Percentiles rank a stretch among this genome's conserved stretches.
Evolutionary conservation across 2,888 invertebrate genomes (phyloP).

Genomic region (Chymomyza fuscimana): DNA sequence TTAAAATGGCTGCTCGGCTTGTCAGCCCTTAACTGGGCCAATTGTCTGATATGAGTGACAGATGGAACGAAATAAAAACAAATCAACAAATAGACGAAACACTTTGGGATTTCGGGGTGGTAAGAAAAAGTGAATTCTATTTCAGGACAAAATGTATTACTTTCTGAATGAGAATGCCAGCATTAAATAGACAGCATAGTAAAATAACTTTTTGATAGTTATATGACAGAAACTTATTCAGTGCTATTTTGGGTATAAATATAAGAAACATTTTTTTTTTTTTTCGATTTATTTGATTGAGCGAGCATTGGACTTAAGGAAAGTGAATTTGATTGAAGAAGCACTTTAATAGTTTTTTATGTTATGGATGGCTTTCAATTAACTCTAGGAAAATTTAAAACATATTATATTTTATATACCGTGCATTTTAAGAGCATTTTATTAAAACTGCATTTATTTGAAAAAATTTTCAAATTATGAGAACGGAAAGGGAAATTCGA

Average conservation of each 20-base stretch:
- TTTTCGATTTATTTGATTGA: not conserved
- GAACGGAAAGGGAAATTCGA: too few species aligned
- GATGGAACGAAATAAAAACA: not conserved
- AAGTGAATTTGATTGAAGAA: not conserved
- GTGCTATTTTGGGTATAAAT: not conserved
- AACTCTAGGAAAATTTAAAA: too few species aligned
- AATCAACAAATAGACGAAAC: not conserved
- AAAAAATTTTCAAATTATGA: too few species aligned
- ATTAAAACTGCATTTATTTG: too few species aligned
- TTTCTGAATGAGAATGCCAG: not conserved
- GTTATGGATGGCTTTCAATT: not conserved
- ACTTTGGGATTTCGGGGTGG: not conserved
- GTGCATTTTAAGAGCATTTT: too few species aligned
- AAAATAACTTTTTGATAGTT: not conserved
- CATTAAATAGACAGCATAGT: not conserved
- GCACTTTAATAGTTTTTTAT: not conserved
- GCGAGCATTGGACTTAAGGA: not conserved
- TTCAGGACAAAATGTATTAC: not conserved
- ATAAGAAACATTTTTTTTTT: not conserved
- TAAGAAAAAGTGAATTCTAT: not conserved
- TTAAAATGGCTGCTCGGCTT: conserved; percentile 35
- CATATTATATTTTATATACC: too few species aligned
- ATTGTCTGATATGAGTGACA: not conserved
- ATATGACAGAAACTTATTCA: not conserved
- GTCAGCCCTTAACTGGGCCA: not conserved